Percentiles rank a stretch among this genome's conserved stretches.
Conservation (phyloP, 2,113 vertebrate genomes). For the Paracanthobrama guichenoti region DNA sequence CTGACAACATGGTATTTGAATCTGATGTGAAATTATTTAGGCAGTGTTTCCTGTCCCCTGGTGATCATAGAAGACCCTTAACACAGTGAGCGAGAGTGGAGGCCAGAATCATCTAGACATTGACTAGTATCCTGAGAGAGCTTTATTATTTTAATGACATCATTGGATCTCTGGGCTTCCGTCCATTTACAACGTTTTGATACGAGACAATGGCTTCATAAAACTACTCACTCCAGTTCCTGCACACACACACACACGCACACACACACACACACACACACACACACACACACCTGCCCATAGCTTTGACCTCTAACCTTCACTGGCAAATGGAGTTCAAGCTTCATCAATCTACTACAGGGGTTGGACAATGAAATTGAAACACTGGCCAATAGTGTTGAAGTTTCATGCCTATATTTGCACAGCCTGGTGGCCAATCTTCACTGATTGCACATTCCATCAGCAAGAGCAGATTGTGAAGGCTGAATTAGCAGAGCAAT, state of each 20-base stretch:
- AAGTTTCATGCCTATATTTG: too few relatives aligned
- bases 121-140: conserved; percentile 45
- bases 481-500: too few relatives aligned
- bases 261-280: too few relatives aligned
- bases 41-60: conserved; percentile 11
- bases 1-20: not conserved
- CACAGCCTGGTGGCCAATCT: too few relatives aligned
- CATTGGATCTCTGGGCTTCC: conserved; percentile 47
- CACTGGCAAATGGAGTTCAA: conserved; percentile 32
- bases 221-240: conserved; percentile 47
- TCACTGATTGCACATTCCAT: too few relatives aligned
- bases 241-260: too few relatives aligned
- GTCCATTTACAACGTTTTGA: conserved; percentile 47
- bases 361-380: too few relatives aligned
- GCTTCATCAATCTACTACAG: not conserved
- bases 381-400: too few relatives aligned
- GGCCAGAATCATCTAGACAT: conserved; percentile 6
- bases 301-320: conserved; percentile 39
- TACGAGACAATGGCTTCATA: conserved; percentile 52
- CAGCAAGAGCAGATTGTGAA: too few relatives aligned
- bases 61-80: not conserved
- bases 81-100: not conserved
- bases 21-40: conserved; percentile 13
- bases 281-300: conserved; percentile 55
- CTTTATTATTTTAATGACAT: conserved; percentile 56